Conservation (phyloP, 2,113 vertebrate genomes). For the Anhinga anhinga region DNA sequence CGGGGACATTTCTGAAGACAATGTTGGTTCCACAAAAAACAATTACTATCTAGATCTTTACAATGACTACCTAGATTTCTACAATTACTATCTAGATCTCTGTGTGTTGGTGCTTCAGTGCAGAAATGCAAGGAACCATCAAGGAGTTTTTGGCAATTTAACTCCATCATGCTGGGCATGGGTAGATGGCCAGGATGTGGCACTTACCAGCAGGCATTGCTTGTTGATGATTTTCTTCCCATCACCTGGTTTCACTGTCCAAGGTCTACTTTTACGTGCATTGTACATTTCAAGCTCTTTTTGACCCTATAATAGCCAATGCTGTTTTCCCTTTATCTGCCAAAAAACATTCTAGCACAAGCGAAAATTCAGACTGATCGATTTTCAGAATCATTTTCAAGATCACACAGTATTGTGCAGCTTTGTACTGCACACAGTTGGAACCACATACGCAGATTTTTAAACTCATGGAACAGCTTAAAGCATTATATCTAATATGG, state of each 20-base stretch:
- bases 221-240: background rate
- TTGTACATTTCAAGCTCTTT: background rate
- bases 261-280: background rate
- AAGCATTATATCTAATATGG: background rate
- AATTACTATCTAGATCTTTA: background rate
- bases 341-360: background rate
- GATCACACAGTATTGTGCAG: background rate
- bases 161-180: background rate
- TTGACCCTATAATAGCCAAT: background rate
- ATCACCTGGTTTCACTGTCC: background rate
- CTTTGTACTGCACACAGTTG: background rate
- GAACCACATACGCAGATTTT: background rate
- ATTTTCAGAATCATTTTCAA: background rate
- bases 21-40: background rate
- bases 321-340: background rate
- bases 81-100: background rate
- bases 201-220: background rate
- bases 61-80: background rate
- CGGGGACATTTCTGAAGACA: background rate
- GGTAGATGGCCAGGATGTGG: background rate
- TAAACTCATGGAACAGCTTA: background rate
- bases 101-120: background rate
- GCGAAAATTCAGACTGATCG: background rate
- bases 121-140: background rate
- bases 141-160: background rate